Percentiles rank a stretch among this genome's conserved stretches.
phyloP scores from a whole-genome alignment of 1,140 invertebrate genomes.

The Pseudoatta argentina region DNA sequence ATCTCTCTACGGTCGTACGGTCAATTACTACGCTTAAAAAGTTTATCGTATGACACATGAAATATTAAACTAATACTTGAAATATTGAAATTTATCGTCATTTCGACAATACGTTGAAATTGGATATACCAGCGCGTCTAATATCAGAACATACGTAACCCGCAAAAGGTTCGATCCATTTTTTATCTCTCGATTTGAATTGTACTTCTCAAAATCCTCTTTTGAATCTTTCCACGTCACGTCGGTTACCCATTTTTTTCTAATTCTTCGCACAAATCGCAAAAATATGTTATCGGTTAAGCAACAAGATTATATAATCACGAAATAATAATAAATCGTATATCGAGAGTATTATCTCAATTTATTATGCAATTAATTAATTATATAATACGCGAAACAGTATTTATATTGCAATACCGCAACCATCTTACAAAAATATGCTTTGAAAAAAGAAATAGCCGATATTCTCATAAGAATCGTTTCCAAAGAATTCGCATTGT shows the following conservation, averaged over 20 bases:
- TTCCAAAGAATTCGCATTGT: neutral
- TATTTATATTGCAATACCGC: neutral
- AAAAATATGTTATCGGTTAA: neutral
- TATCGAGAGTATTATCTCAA: neutral
- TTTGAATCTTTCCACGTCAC: neutral
- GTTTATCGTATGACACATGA: too few relatives aligned
- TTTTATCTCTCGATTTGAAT: constrained; percentile 44
- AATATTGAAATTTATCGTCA: neutral
- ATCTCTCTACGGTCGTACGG: too few relatives aligned
- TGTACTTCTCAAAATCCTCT: neutral
- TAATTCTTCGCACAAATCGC: neutral
- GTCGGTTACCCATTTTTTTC: neutral
- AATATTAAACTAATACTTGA: too few relatives aligned
- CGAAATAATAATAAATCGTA: neutral
- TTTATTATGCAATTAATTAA: neutral
- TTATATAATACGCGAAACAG: neutral
- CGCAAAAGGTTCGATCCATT: neutral
- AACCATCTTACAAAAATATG: neutral
- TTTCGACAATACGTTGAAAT: neutral
- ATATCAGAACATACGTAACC: neutral
- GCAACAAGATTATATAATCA: neutral
- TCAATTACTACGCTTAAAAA: too few relatives aligned
- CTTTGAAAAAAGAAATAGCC: neutral
- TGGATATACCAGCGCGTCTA: too few relatives aligned
- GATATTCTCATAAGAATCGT: neutral